Conservation (phyloP, 2,888 invertebrate species). For the Gastracanthus pulcherrimus region DNA sequence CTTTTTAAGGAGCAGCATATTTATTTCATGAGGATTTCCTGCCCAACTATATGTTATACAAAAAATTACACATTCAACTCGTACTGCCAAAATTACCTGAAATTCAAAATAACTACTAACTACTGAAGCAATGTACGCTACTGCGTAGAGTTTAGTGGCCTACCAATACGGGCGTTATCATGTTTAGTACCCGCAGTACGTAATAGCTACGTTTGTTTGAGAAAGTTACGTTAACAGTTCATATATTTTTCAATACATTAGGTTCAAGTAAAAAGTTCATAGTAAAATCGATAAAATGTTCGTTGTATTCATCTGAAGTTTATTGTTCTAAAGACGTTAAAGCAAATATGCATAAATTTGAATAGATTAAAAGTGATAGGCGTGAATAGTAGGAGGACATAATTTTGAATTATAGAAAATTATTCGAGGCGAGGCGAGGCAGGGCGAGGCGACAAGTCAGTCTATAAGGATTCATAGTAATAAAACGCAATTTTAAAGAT, state of each 20-base stretch:
- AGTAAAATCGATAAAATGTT: too few relatives aligned
- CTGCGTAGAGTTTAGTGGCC: background rate
- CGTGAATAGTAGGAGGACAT: background rate
- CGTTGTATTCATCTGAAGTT: slow-evolving; percentile 6
- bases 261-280: too few relatives aligned
- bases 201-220: background rate
- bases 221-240: background rate
- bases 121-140: too few relatives aligned
- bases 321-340: background rate
- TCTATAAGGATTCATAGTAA: slow-evolving; percentile 47
- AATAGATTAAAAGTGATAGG: slow-evolving; percentile 44
- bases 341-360: slow-evolving; percentile 24
- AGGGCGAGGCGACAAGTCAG: slow-evolving; percentile 14
- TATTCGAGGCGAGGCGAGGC: slow-evolving; percentile 23
- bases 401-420: slow-evolving; percentile 54
- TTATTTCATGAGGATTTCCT: slow-evolving; percentile 29
- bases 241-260: background rate
- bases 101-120: background rate
- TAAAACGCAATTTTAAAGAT: slow-evolving; percentile 59
- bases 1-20: slow-evolving; percentile 30
- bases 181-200: background rate
- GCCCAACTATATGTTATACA: background rate
- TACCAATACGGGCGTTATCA: background rate
- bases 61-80: background rate
- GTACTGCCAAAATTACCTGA: background rate